Evolutionary conservation across 2,888 invertebrate species (phyloP).

Genomic region (Orthosia gracilis): DNA sequence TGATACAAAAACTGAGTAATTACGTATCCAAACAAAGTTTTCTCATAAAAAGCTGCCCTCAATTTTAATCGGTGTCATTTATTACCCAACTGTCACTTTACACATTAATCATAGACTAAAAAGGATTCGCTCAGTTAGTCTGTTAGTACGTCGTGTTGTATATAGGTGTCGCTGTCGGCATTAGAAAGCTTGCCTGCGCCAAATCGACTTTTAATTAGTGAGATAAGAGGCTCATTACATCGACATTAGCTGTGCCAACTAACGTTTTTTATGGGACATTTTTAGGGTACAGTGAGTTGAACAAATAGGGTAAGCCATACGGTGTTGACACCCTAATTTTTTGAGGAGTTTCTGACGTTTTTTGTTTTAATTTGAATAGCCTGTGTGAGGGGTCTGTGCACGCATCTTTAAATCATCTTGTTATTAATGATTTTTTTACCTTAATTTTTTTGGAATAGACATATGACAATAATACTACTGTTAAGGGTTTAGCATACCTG

Average conservation of each 20-base stretch:
- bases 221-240: constrained; percentile 89
- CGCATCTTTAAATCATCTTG: too few relatives aligned
- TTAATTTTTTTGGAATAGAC: neutral
- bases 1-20: constrained; percentile 59
- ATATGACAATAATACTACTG: neutral
- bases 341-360: neutral
- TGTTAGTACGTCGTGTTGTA: constrained; percentile 70
- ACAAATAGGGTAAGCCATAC: constrained; percentile 25
- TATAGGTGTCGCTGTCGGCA: constrained; percentile 72
- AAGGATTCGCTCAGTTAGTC: constrained; percentile 83
- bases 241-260: constrained; percentile 86
- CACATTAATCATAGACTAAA: constrained; percentile 80
- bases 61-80: constrained; percentile 63
- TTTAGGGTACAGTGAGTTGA: constrained; percentile 74
- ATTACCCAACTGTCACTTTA: constrained; percentile 73
- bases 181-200: constrained; percentile 83
- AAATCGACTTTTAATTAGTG: constrained; percentile 91
- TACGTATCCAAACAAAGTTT: constrained; percentile 62
- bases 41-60: constrained; percentile 61
- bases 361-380: constrained; percentile 3
- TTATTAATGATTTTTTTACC: neutral
- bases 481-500: too few relatives aligned
- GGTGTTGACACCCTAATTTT: constrained; percentile 14
- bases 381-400: neutral
- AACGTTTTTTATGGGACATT: constrained; percentile 77